Evolutionary conservation across 2,797 vertebrate species (phyloP).

Genomic region (Scomberomorus guttatus): DNA sequence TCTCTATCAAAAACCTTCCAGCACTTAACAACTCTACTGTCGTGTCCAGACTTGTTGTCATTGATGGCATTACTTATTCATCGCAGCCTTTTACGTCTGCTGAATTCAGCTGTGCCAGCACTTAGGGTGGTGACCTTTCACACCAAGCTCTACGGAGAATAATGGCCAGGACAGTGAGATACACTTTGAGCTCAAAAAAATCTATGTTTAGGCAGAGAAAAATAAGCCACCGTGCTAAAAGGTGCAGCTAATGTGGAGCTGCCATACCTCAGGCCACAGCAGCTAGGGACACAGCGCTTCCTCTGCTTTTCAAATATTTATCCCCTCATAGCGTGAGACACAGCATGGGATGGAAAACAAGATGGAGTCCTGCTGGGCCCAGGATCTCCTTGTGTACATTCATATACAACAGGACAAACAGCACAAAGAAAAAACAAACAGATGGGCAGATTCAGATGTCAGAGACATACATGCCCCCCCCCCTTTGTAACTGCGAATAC

Average conservation of each 20-base stretch:
- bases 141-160: constrained; percentile 55
- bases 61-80: constrained; percentile 76
- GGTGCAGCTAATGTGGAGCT: constrained; percentile 46
- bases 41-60: constrained; percentile 62
- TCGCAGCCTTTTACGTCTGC: constrained; percentile 55
- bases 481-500: constrained; percentile 7
- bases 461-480: constrained; percentile 21
- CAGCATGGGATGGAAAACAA: constrained; percentile 73
- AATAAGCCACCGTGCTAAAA: constrained; percentile 30
- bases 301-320: constrained; percentile 83
- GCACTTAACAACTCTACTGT: constrained; percentile 66
- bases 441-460: constrained; percentile 59
- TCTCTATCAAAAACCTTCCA: constrained; percentile 50
- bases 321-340: constrained; percentile 65
- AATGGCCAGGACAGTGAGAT: constrained; percentile 48
- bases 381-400: constrained; percentile 54
- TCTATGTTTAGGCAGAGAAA: constrained; percentile 47
- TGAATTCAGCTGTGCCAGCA: constrained; percentile 65
- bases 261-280: constrained; percentile 45
- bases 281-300: constrained; percentile 55
- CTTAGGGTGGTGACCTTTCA: constrained; percentile 76
- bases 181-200: constrained; percentile 46
- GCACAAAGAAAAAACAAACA: constrained; percentile 54
- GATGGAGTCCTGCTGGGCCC: constrained; percentile 62
- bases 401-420: constrained; percentile 56